These are phyloP conservation scores for Neogobius melanostomus DNA, from an alignment of 2,113 vertebrate genomes.

Conservation along the genomic window DNA sequence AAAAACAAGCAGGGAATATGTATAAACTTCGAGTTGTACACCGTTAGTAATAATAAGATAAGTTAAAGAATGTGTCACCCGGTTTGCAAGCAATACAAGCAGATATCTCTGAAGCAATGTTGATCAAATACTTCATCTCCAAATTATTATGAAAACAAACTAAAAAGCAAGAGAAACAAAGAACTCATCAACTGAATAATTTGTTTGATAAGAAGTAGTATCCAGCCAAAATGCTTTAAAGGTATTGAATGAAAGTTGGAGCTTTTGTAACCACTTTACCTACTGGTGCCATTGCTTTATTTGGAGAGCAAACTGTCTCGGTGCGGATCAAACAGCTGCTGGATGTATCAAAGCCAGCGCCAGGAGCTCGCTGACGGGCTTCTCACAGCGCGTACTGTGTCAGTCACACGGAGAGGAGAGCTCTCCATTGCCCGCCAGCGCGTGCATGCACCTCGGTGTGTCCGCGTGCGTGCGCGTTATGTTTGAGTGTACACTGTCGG, in stretches of 20 bases:
- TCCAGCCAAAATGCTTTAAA: neutral
- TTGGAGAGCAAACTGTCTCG: neutral
- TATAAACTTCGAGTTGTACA: too few species aligned
- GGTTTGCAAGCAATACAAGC: neutral
- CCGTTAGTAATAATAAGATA: too few species aligned
- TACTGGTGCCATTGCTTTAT: neutral
- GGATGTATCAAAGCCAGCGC: constrained; percentile 11
- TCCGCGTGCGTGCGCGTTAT: constrained; percentile 32
- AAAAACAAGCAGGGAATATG: too few species aligned
- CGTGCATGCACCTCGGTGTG: constrained; percentile 11
- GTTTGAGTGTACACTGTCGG: constrained; percentile 39
- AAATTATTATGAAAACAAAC: too few species aligned
- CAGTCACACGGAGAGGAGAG: constrained; percentile 48
- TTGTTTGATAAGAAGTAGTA: neutral
- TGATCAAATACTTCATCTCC: too few species aligned
- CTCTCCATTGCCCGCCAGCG: constrained; percentile 35
- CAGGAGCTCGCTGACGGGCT: constrained; percentile 17
- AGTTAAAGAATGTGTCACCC: too few species aligned
- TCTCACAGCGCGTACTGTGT: constrained; percentile 39
- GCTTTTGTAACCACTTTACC: neutral
- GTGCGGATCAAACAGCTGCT: neutral
- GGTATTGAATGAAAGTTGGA: neutral
- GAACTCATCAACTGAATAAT: neutral
- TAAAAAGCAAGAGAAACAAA: too few species aligned
- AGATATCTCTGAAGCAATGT: neutral